These are phyloP conservation scores for Thysanoteuthis rhombus DNA, from an alignment of 2,888 invertebrate species.

Conservation along the genomic window DNA sequence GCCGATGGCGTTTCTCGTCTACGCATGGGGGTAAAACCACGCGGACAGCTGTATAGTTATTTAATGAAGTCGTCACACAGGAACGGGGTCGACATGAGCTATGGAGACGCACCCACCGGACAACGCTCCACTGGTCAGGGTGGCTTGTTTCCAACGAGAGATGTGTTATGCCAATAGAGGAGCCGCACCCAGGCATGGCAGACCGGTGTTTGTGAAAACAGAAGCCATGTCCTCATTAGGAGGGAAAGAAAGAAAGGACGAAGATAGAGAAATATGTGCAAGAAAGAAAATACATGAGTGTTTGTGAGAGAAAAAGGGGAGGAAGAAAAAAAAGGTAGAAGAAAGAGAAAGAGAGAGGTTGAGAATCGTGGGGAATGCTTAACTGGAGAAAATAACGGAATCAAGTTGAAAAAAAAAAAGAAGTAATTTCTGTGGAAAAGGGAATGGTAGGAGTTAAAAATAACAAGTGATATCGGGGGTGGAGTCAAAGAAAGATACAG, in stretches of 20 bases:
- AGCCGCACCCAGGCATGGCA: neutral
- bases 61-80: neutral
- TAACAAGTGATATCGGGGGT: neutral
- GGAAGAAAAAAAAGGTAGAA: neutral
- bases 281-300: neutral
- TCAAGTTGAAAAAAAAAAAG: neutral
- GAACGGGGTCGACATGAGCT: neutral
- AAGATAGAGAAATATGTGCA: neutral
- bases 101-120: neutral
- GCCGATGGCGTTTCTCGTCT: neutral
- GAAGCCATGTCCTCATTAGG: neutral
- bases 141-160: neutral
- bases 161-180: neutral
- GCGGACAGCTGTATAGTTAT: neutral
- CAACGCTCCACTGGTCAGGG: neutral
- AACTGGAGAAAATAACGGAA: neutral
- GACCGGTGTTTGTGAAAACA: conserved; percentile 12
- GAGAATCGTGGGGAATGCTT: neutral
- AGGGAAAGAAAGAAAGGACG: neutral
- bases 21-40: neutral
- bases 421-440: neutral
- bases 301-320: neutral
- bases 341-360: neutral
- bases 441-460: neutral
- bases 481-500: neutral